phyloP scores from a whole-genome alignment of 2,113 vertebrate species.

The Campylomormyrus numenius region DNA sequence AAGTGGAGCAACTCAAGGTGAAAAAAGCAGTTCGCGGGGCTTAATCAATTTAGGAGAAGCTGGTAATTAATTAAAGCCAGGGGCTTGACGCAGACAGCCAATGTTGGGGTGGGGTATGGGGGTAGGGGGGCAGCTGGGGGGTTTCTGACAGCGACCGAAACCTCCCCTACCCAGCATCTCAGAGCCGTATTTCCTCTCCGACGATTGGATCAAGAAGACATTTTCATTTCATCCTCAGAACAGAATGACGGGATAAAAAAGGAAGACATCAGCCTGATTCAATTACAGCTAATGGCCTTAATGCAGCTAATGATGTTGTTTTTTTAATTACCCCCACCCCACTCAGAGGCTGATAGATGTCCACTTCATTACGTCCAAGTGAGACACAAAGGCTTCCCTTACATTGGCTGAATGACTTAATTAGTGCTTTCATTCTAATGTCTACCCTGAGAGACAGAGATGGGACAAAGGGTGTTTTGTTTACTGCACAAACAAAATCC shows the following conservation, averaged over 20 bases:
- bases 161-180: constrained; percentile 41
- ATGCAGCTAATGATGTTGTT: constrained; percentile 77
- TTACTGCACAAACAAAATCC: background rate
- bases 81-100: background rate
- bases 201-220: background rate
- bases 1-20: constrained; percentile 5
- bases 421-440: constrained; percentile 26
- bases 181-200: background rate
- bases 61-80: constrained; percentile 3
- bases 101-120: background rate
- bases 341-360: constrained; percentile 80
- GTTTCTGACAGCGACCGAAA: constrained; percentile 42
- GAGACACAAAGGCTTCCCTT: constrained; percentile 60
- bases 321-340: constrained; percentile 73
- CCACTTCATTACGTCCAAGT: constrained; percentile 80
- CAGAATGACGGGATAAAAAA: constrained; percentile 63
- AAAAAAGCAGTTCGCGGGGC: background rate
- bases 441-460: constrained; percentile 19
- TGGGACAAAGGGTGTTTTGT: background rate
- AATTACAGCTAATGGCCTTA: constrained; percentile 90
- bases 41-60: constrained; percentile 5
- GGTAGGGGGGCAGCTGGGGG: background rate
- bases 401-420: constrained; percentile 60
- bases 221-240: constrained; percentile 40
- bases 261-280: constrained; percentile 86